Conservation (phyloP, 1,140 invertebrate genomes). For the Carposina sasakii region DNA sequence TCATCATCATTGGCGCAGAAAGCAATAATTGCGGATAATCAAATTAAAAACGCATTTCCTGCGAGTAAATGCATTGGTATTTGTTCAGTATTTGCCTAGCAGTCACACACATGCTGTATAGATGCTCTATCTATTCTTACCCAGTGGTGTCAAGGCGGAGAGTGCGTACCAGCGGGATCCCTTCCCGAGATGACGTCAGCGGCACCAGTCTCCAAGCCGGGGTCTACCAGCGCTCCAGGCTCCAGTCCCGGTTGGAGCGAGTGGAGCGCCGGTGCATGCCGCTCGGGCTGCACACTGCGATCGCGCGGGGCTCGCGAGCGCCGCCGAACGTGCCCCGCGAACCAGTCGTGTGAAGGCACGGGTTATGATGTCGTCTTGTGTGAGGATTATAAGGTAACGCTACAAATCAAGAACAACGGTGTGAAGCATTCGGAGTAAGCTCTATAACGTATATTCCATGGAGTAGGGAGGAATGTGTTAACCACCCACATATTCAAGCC, state of each 20-base stretch:
- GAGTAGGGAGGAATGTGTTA: too few relatives aligned
- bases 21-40: too few relatives aligned
- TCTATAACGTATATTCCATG: too few relatives aligned
- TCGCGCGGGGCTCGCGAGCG: slow-evolving; percentile 73
- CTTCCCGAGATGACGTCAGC: slow-evolving; percentile 12
- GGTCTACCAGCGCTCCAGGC: slow-evolving; percentile 17
- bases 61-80: too few relatives aligned
- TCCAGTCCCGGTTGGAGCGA: slow-evolving; percentile 73
- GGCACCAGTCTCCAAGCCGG: neutral
- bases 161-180: slow-evolving; percentile 66
- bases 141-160: slow-evolving; percentile 79
- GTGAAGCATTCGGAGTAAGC: too few relatives aligned
- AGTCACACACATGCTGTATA: too few relatives aligned
- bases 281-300: slow-evolving; percentile 79
- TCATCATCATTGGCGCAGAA: too few relatives aligned
- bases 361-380: slow-evolving; percentile 78
- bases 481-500: too few relatives aligned
- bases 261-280: slow-evolving; percentile 76
- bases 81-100: too few relatives aligned
- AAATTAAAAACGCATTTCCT: too few relatives aligned
- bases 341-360: slow-evolving; percentile 74
- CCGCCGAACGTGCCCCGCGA: slow-evolving; percentile 74
- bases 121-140: too few relatives aligned
- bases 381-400: slow-evolving; percentile 75
- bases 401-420: too few relatives aligned